Conservation (phyloP, 2,888 invertebrate species). For the Troides aeacus region DNA sequence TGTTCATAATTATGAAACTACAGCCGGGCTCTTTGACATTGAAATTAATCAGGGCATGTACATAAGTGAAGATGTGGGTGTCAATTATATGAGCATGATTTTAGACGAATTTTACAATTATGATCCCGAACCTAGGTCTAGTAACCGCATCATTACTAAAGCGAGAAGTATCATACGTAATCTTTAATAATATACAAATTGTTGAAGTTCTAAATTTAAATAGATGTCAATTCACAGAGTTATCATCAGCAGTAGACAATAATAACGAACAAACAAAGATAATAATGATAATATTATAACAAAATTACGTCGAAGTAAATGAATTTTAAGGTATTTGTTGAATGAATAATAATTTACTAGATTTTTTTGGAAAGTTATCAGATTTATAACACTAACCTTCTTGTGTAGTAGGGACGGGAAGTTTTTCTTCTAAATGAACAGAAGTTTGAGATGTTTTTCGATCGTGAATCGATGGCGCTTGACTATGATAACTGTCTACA, state of each 20-base stretch:
- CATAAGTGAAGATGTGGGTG: slow-evolving; percentile 7
- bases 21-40: background rate
- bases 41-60: background rate
- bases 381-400: slow-evolving; percentile 54
- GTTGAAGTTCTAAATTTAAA: too few species aligned
- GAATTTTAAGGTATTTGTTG: background rate
- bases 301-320: background rate
- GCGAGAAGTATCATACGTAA: too few species aligned
- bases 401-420: slow-evolving; percentile 62
- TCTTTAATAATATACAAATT: too few species aligned
- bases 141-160: too few species aligned
- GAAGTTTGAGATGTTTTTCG: slow-evolving; percentile 74
- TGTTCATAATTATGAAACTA: background rate
- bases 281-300: too few species aligned
- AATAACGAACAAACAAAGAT: too few species aligned
- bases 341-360: background rate
- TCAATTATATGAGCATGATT: background rate
- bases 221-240: too few species aligned
- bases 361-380: background rate
- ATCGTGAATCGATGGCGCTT: slow-evolving; percentile 68
- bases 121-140: too few species aligned
- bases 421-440: slow-evolving; percentile 78
- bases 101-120: background rate
- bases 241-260: too few species aligned
- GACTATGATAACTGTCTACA: slow-evolving; percentile 73